Evolutionary conservation across 1,140 invertebrate species (phyloP).

Genomic region (Chymomyza costata): DNA sequence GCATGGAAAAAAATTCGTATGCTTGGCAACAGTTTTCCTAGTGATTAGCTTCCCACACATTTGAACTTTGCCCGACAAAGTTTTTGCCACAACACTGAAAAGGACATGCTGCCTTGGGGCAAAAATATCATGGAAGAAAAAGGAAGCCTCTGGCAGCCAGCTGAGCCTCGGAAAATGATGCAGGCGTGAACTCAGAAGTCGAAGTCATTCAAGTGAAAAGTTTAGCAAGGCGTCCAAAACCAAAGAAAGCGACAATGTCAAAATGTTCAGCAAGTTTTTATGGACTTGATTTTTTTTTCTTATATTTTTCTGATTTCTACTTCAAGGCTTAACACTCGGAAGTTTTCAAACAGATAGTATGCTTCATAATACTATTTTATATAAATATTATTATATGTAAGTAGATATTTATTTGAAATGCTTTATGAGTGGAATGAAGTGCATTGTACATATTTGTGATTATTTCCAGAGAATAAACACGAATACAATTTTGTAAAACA

Average conservation of each 20-base stretch:
- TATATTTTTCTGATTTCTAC: conserved; percentile 4
- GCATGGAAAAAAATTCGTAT: conserved; percentile 15
- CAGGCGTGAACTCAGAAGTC: conserved; percentile 45
- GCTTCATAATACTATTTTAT: no score
- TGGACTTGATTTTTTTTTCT: no score
- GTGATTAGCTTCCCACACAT: conserved; percentile 39
- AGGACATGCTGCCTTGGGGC: conserved; percentile 43
- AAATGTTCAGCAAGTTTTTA: conserved; percentile 28
- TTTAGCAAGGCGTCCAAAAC: conserved; percentile 34
- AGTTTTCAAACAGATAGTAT: no score
- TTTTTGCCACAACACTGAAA: conserved; percentile 44
- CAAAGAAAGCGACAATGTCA: conserved; percentile 8
- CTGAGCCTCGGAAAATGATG: conserved; percentile 11
- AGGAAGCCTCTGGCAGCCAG: conserved; percentile 1
- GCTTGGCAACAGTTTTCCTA: conserved; percentile 39
- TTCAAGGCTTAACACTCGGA: no score
- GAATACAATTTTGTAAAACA: no score
- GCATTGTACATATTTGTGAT: no score
- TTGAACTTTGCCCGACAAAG: conserved; percentile 34
- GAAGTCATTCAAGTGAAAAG: conserved; percentile 46
- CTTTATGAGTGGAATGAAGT: no score
- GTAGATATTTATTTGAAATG: no score
- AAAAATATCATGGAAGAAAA: conserved; percentile 31
- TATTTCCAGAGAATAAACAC: no score
- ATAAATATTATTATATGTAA: no score